These are phyloP conservation scores for Atta colombica DNA, from an alignment of 1,140 invertebrate genomes.

Conservation along the genomic window DNA sequence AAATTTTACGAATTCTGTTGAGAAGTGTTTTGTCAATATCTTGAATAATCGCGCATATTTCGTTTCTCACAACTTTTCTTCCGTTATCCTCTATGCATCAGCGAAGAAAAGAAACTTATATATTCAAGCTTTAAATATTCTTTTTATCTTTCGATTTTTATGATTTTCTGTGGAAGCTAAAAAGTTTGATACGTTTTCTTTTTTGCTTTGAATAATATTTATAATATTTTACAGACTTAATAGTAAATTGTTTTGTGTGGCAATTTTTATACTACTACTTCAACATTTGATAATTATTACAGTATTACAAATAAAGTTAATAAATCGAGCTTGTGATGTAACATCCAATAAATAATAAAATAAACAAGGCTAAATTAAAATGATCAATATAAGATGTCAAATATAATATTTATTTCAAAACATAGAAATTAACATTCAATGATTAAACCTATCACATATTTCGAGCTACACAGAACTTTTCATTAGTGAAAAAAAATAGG, in stretches of 20 bases:
- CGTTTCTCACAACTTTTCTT: constrained; percentile 18
- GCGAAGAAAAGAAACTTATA: constrained; percentile 4
- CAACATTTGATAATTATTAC: not conserved
- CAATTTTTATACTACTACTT: not conserved
- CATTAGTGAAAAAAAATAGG: no score
- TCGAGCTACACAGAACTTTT: no score
- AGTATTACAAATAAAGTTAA: not conserved
- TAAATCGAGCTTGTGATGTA: no score
- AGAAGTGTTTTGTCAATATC: constrained; percentile 19
- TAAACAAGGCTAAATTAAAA: no score
- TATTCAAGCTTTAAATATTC: not conserved
- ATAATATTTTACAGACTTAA: not conserved
- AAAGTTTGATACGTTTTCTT: not conserved
- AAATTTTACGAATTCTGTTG: constrained; percentile 46
- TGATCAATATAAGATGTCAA: no score
- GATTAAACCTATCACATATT: no score
- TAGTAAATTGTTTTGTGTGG: not conserved
- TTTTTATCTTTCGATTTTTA: constrained; percentile 30
- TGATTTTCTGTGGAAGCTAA: not conserved
- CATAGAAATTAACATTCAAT: no score
- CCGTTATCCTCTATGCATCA: not conserved
- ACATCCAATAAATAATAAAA: no score
- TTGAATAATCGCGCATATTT: constrained; percentile 41
- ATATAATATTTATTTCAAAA: no score
- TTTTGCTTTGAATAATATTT: not conserved